Evolutionary conservation across 2,888 invertebrate genomes (phyloP), one percentile per base, ranked within the genome.

Genomic region (Strigamia transsilvanica): DNA sequence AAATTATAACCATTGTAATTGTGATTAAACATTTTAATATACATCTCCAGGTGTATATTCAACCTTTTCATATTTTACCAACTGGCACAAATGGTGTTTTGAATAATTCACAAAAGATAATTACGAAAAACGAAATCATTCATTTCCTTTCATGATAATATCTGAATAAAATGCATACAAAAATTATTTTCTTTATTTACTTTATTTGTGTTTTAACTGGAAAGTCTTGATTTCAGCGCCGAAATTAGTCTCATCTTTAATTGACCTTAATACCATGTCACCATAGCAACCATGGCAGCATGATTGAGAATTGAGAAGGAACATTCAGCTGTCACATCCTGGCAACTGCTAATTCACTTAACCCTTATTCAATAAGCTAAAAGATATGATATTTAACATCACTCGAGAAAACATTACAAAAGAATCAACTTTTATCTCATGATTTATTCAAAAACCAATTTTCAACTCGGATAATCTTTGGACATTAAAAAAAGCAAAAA

Each of bases 241-340:
- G 18, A 66, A 66, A 66, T 23, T 12, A 66, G 12, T 21, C 2
- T 66, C 18, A 21, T n/a, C 61, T 66, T 66, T 66, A 66, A 66
- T 66, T 66, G 61, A 66, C 61, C 61, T 66, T 6, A 21, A 66
- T 66, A 21, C 5, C 6, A 0, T n/a, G 46, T 66, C 23, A 12
- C 21, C 61, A 66, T 23, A 21, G 21, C 61, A 66, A 66, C 51
- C 51, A 18, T 34, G 34, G 34, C 18, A 61, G n/a, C 46, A 46
- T n/a, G 61, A 66, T 66, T 23, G 61, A 66, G 61, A 66, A 18
- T 18, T 66, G 61, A 66, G 21, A 66, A 12, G 12, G 61, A 66
- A 66, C 61, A 66, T 66, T 66, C 61, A 66, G 61, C 21, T 66
- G 61, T 66, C 61, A 66, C 23, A 66, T 66, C 61, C 61, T 66